A percentile compares a stretch with the other conserved stretches of the same genome.
Evolutionary conservation across 37 sponge, comb jelly and placozoan genomes (phyloP).

Genomic region (Amphimedon queenslandica): DNA sequence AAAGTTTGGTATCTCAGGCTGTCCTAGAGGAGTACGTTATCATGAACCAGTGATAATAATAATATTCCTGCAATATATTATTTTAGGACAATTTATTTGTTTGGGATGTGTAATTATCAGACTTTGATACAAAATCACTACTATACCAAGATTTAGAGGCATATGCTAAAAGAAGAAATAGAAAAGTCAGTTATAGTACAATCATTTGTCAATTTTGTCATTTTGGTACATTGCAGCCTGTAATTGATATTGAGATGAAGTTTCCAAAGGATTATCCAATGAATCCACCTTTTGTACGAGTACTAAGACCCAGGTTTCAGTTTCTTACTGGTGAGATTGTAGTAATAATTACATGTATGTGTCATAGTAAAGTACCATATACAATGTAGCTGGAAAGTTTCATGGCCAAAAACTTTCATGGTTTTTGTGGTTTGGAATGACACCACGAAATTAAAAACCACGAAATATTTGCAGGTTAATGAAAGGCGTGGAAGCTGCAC

Average conservation of each 20-base stretch:
- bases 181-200: slow-evolving; percentile 35
- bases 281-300: slow-evolving; percentile 79
- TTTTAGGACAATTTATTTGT: slow-evolving; percentile 59
- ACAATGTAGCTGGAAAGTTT: background rate
- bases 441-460: no score
- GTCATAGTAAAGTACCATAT: background rate
- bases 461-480: no score
- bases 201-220: no score
- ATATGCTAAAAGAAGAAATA: slow-evolving; percentile 46
- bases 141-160: slow-evolving; percentile 43
- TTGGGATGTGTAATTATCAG: slow-evolving; percentile 70
- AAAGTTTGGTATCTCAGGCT: slow-evolving; percentile 61
- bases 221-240: slow-evolving; percentile 25
- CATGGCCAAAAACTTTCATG: background rate
- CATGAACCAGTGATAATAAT: no score
- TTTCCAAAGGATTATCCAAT: slow-evolving; percentile 88
- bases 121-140: slow-evolving; percentile 47
- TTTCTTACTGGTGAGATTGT: slow-evolving; percentile 90
- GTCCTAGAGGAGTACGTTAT: slow-evolving; percentile 53
- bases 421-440: background rate
- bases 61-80: background rate
- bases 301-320: slow-evolving; percentile 64
- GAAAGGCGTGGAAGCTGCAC: no score
- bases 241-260: slow-evolving; percentile 76
- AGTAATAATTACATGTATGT: background rate